A percentile compares a stretch with the other conserved stretches of the same genome.
These are phyloP conservation scores for Graphium colonna DNA, from an alignment of 2,888 invertebrate genomes.

Conservation along the genomic window DNA sequence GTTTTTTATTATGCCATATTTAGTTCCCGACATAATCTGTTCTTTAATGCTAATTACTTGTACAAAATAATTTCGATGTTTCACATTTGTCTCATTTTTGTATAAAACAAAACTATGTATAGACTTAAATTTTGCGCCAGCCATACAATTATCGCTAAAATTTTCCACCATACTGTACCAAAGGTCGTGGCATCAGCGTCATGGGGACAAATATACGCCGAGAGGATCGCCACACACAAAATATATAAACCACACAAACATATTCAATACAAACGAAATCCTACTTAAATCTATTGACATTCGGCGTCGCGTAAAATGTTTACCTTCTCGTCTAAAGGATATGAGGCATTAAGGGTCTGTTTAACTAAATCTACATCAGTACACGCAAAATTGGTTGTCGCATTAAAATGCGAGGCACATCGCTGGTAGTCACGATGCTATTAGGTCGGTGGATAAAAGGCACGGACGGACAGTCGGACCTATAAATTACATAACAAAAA, in stretches of 20 bases:
- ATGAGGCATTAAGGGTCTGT: background rate
- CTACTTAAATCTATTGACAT: constrained; percentile 4
- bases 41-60: too few relatives aligned
- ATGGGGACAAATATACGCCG: constrained; percentile 13
- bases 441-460: constrained; percentile 15
- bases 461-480: background rate
- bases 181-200: background rate
- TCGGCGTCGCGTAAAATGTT: constrained; percentile 1
- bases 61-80: too few relatives aligned
- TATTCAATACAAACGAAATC: constrained; percentile 9
- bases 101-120: background rate
- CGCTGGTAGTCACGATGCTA: constrained; percentile 15
- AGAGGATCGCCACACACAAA: background rate
- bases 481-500: constrained; percentile 16
- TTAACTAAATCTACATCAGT: constrained; percentile 6
- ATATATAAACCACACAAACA: too few relatives aligned
- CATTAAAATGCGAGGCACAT: constrained; percentile 19
- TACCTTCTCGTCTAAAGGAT: background rate
- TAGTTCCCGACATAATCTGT: too few relatives aligned
- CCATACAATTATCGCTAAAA: background rate
- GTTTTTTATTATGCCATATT: too few relatives aligned
- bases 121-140: background rate
- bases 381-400: background rate
- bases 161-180: background rate
- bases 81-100: too few relatives aligned